Conservation (phyloP, 2,797 vertebrate species). For the Urocyon cinereoargenteus region DNA sequence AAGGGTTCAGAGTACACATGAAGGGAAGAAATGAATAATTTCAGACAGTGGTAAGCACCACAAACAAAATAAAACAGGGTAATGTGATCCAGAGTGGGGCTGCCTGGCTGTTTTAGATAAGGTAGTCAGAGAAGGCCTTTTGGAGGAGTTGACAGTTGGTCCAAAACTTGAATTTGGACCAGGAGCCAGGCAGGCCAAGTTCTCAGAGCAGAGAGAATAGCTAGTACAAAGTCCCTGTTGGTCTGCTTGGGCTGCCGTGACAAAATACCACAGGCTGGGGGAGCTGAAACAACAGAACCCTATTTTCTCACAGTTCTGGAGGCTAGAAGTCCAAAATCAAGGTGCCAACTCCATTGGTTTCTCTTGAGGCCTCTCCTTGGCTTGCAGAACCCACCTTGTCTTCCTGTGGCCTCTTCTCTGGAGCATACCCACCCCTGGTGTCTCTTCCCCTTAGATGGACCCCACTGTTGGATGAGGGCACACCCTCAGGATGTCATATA, state of each 20-base stretch:
- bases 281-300: neutral
- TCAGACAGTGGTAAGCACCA: neutral
- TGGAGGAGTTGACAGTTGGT: neutral
- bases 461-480: neutral
- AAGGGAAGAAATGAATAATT: neutral
- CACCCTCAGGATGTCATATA: neutral
- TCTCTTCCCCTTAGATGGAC: neutral
- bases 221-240: too few relatives aligned
- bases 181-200: neutral
- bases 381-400: neutral
- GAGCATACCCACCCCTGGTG: rapidly evolving
- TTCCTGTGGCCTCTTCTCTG: neutral
- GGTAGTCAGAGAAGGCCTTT: neutral
- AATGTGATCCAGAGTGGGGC: rapidly evolving
- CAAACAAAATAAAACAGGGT: neutral
- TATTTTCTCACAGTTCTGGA: neutral
- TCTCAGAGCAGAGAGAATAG: neutral
- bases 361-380: neutral
- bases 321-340: neutral
- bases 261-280: neutral
- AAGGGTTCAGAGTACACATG: neutral
- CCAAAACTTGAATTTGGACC: neutral
- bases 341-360: neutral
- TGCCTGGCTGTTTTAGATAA: neutral
- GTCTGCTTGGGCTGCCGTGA: neutral